Percentiles rank a stretch among this genome's conserved stretches.
Conservation (phyloP, 1,140 invertebrate genomes). For the Zaprionus nigranus region DNA sequence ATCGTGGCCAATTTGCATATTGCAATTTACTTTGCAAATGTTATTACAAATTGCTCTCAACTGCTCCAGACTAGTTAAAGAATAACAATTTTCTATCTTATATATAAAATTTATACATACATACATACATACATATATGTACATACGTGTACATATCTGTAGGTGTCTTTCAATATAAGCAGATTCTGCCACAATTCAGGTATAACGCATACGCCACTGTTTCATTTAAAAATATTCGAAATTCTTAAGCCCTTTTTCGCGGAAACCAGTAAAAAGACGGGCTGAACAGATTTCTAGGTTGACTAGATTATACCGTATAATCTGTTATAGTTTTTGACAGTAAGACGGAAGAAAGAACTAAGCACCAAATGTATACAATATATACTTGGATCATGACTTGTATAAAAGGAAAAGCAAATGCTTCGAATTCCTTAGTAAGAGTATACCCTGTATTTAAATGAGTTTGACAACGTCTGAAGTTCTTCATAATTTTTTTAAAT, state of each 20-base stretch:
- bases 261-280: conserved; percentile 34
- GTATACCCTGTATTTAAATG: too few species aligned
- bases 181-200: conserved; percentile 5
- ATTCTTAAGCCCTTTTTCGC: conserved; percentile 57
- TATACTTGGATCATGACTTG: too few species aligned
- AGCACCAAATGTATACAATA: too few species aligned
- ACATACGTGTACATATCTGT: not conserved
- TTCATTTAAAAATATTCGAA: conserved; percentile 16
- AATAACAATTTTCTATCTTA: conserved; percentile 1
- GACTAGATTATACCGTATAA: conserved; percentile 5
- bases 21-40: conserved; percentile 38
- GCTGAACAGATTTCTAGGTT: not conserved
- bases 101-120: not conserved
- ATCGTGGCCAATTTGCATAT: conserved; percentile 41
- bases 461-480: too few species aligned
- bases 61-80: conserved; percentile 24
- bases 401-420: too few species aligned
- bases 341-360: too few species aligned
- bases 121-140: not conserved
- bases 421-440: too few species aligned
- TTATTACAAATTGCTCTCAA: conserved; percentile 28
- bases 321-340: too few species aligned
- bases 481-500: too few species aligned
- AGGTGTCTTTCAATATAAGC: not conserved
- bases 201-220: conserved; percentile 61